phyloP scores from a whole-genome alignment of 1,140 invertebrate species.

The Ganaspis sp. region DNA sequence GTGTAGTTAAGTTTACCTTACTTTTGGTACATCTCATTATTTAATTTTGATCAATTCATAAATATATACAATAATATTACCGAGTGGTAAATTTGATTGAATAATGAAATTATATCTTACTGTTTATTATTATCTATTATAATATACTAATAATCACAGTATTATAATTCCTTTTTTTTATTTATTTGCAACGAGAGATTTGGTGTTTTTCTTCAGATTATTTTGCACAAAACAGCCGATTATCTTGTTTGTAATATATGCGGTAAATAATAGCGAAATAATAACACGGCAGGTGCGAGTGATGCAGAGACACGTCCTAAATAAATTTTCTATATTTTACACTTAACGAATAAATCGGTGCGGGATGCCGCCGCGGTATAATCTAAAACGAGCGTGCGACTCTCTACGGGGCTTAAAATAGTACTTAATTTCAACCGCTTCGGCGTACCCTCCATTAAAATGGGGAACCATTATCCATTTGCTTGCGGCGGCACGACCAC shows the following conservation, averaged over 20 bases:
- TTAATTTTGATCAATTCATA: too few species aligned
- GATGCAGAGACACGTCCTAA: constrained; percentile 59
- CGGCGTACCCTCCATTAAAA: constrained; percentile 42
- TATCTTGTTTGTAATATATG: not conserved
- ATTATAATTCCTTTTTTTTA: too few species aligned
- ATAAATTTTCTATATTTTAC: constrained; percentile 62
- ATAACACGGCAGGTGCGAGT: constrained; percentile 57
- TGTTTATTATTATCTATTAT: too few species aligned
- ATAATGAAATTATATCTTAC: too few species aligned
- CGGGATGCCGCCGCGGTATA: not conserved
- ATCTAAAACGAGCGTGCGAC: constrained; percentile 23
- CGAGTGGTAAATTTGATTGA: too few species aligned
- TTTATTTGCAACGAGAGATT: too few species aligned
- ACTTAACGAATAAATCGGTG: constrained; percentile 46
- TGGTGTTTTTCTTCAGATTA: too few species aligned
- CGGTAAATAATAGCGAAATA: constrained; percentile 3
- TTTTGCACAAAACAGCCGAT: too few species aligned
- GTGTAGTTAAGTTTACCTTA: too few species aligned
- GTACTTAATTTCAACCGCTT: constrained; percentile 46
- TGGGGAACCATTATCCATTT: constrained; percentile 45
- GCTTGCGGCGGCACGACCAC: constrained; percentile 32
- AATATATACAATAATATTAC: too few species aligned
- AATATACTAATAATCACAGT: too few species aligned
- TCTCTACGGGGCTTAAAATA: constrained; percentile 23
- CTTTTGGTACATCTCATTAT: too few species aligned